A percentile compares a stretch with the other conserved stretches of the same genome.
Evolutionary conservation across 37 sponge, comb jelly and placozoan species (phyloP).

Genomic region (Dysidea cf. avara): DNA sequence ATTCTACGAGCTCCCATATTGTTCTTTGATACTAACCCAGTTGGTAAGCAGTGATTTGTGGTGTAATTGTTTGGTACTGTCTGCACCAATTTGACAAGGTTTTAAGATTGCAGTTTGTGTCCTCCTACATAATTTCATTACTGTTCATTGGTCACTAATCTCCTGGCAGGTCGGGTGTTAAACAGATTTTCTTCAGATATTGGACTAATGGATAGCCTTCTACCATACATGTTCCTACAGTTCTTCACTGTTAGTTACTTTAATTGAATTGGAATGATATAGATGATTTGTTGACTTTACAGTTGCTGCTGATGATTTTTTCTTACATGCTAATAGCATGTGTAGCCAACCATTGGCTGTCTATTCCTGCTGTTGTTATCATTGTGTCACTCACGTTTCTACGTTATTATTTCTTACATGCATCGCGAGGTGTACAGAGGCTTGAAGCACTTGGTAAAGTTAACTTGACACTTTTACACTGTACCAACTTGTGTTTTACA

Average conservation of each 20-base stretch:
- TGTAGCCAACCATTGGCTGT: slow-evolving; percentile 46
- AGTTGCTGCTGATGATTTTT: slow-evolving; percentile 43
- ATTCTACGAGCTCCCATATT: slow-evolving; percentile 59
- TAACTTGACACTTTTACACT: no score
- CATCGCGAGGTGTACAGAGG: slow-evolving; percentile 66
- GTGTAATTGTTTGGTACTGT: no score
- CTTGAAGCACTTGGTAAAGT: slow-evolving; percentile 76
- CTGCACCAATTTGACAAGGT: no score
- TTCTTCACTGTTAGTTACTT: slow-evolving; percentile 52
- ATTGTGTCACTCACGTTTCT: slow-evolving; percentile 32
- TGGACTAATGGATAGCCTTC: slow-evolving; percentile 58
- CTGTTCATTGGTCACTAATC: no score
- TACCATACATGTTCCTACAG: slow-evolving; percentile 61
- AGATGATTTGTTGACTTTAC: neutral
- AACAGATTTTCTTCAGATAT: slow-evolving; percentile 78
- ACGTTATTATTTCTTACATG: slow-evolving; percentile 61
- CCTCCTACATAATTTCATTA: no score
- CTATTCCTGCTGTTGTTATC: slow-evolving; percentile 37
- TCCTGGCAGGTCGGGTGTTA: slow-evolving; percentile 61
- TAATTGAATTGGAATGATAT: neutral
- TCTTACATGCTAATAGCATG: slow-evolving; percentile 44
- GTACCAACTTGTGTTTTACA: no score
- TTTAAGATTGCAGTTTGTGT: no score
- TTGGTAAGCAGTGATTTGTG: no score
- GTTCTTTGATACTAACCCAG: no score